Percentiles rank a stretch among this genome's conserved stretches.
phyloP scores from a whole-genome alignment of 1,140 invertebrate genomes.

The Acromyrmex heyeri region DNA sequence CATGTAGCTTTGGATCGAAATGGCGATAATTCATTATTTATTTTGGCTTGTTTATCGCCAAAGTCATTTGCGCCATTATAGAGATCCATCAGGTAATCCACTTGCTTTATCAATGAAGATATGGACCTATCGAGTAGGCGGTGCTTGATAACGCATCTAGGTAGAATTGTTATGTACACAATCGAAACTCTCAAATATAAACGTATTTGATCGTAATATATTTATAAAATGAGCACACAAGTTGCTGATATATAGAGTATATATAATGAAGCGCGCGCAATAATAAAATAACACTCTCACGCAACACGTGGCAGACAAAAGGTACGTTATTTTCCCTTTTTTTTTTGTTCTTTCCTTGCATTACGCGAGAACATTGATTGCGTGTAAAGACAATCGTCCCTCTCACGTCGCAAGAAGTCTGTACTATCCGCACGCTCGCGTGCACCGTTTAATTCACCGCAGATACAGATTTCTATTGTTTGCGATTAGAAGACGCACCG shows the following conservation, averaged over 20 bases:
- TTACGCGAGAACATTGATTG: neutral
- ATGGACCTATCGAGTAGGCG: constrained; percentile 9
- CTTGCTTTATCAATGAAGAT: constrained; percentile 16
- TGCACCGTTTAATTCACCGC: constrained; percentile 30
- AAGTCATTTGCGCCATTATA: neutral
- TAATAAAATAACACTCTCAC: constrained; percentile 38
- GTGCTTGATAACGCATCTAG: neutral
- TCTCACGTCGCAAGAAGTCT: neutral
- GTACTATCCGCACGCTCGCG: constrained; percentile 36
- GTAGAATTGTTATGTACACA: neutral
- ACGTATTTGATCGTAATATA: neutral
- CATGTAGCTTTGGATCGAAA: constrained; percentile 15
- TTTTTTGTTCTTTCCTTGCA: neutral
- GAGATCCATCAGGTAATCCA: neutral
- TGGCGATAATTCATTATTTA: constrained; percentile 8
- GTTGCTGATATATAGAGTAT: neutral
- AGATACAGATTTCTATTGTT: constrained; percentile 45
- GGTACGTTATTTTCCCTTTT: constrained; percentile 31
- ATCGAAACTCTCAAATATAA: constrained; percentile 1
- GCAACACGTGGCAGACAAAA: constrained; percentile 23
- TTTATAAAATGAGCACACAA: constrained; percentile 2
- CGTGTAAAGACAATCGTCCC: constrained; percentile 12
- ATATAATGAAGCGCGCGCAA: neutral
- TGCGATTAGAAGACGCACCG: constrained; percentile 13
- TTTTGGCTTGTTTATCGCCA: neutral